Conservation (phyloP, 2,888 invertebrate species). For the Cryptophagus acutangulus region DNA sequence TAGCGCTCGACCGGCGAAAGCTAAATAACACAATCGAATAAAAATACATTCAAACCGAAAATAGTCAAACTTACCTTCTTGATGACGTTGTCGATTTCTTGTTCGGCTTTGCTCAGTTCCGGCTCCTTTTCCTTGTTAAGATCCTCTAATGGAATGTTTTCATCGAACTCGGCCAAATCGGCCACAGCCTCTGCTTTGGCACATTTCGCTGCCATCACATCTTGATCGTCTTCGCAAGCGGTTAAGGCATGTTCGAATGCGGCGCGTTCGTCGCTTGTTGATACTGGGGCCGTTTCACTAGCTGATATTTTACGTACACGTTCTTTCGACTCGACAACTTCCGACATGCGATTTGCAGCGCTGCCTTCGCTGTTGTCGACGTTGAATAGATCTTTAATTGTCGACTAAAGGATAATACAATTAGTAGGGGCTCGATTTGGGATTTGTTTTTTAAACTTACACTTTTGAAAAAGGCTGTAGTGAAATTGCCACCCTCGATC, state of each 20-base stretch:
- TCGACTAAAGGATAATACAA: constrained; percentile 54
- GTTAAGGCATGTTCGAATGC: constrained; percentile 78
- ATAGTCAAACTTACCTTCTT: constrained; percentile 55
- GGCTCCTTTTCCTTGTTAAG: constrained; percentile 50
- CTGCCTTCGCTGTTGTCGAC: constrained; percentile 63
- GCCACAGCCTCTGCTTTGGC: constrained; percentile 87
- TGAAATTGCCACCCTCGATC: constrained; percentile 98
- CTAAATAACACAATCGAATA: constrained; percentile 50
- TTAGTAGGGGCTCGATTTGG: not conserved
- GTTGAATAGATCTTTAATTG: constrained; percentile 88
- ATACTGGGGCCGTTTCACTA: constrained; percentile 10
- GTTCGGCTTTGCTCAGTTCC: constrained; percentile 67
- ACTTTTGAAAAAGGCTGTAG: constrained; percentile 91
- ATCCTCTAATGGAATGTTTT: constrained; percentile 83
- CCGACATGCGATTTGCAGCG: constrained; percentile 55
- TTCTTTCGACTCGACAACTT: constrained; percentile 51
- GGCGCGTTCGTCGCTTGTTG: constrained; percentile 47
- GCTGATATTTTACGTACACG: constrained; percentile 38
- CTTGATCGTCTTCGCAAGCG: constrained; percentile 91
- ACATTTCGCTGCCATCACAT: constrained; percentile 78
- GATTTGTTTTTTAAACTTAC: constrained; percentile 54
- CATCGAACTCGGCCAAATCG: constrained; percentile 93
- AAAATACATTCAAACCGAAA: constrained; percentile 6
- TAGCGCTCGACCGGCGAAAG: constrained; percentile 91
- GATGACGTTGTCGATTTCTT: constrained; percentile 65